A percentile compares a stretch with the other conserved stretches of the same genome.
These are phyloP conservation scores for Burhinus oedicnemus DNA, from an alignment of 2,113 vertebrate species.

Conservation along the genomic window DNA sequence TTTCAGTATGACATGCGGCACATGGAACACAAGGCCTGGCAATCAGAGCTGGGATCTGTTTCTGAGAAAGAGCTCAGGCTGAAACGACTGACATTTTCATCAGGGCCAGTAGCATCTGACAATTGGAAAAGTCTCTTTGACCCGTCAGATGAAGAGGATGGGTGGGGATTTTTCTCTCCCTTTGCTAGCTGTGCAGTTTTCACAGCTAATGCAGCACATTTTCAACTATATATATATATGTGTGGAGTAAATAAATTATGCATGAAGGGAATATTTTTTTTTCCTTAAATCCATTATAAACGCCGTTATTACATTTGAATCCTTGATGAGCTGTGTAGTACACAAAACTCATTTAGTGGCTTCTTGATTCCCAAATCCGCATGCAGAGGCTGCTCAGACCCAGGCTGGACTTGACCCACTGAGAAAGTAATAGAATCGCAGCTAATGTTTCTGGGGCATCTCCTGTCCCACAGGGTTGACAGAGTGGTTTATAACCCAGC, in stretches of 20 bases:
- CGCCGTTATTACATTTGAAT: not conserved
- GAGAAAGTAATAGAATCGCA: not conserved
- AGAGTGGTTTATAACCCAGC: not conserved
- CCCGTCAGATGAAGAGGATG: not conserved
- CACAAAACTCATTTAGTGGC: not conserved
- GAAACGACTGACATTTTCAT: not conserved
- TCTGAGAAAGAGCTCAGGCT: not conserved
- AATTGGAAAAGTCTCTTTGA: not conserved
- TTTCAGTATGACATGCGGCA: rapidly evolving
- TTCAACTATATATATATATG: not conserved
- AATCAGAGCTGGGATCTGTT: not conserved
- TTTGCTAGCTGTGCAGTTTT: not conserved
- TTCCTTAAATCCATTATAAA: constrained; percentile 13
- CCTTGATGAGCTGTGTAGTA: not conserved
- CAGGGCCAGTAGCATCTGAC: not conserved
- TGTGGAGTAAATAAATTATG: constrained; percentile 7
- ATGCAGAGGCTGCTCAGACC: not conserved
- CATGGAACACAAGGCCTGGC: not conserved
- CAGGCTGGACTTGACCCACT: not conserved
- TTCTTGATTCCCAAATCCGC: not conserved
- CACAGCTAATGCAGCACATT: not conserved
- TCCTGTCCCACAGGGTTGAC: not conserved
- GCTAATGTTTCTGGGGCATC: not conserved
- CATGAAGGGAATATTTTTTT: not conserved
- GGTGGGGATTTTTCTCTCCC: not conserved